Conservation (phyloP, 2,113 vertebrate species). For the Rhizomys pruinosus region DNA sequence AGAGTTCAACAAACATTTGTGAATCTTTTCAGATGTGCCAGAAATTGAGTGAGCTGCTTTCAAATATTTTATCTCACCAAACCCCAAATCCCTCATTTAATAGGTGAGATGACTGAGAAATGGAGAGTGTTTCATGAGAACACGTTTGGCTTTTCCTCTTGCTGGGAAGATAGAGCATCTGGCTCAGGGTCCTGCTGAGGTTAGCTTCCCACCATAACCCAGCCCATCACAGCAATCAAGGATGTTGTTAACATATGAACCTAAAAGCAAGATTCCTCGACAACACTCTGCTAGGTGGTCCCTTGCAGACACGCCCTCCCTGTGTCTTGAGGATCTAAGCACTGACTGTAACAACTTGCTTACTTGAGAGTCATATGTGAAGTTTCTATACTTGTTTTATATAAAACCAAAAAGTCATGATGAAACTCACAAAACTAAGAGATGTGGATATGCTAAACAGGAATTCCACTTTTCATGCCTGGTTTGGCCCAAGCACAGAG, state of each 20-base stretch:
- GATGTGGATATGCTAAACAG: background rate
- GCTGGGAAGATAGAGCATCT: background rate
- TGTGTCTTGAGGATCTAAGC: background rate
- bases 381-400: background rate
- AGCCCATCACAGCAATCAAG: background rate
- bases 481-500: background rate
- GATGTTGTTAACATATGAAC: background rate
- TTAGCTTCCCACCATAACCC: background rate
- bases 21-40: background rate
- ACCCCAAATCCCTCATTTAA: background rate
- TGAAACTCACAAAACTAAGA: background rate
- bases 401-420: background rate
- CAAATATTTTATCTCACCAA: background rate
- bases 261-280: constrained; percentile 9
- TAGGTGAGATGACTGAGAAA: background rate
- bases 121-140: background rate
- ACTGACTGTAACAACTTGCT: background rate
- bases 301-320: background rate
- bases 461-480: background rate
- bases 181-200: background rate
- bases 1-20: background rate
- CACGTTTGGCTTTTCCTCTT: background rate
- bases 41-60: background rate
- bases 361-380: background rate
- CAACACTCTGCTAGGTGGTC: background rate